Base-by-base conservation (phyloP, 2,797 vertebrate genomes). In the Fundulus diaphanus region DNA sequence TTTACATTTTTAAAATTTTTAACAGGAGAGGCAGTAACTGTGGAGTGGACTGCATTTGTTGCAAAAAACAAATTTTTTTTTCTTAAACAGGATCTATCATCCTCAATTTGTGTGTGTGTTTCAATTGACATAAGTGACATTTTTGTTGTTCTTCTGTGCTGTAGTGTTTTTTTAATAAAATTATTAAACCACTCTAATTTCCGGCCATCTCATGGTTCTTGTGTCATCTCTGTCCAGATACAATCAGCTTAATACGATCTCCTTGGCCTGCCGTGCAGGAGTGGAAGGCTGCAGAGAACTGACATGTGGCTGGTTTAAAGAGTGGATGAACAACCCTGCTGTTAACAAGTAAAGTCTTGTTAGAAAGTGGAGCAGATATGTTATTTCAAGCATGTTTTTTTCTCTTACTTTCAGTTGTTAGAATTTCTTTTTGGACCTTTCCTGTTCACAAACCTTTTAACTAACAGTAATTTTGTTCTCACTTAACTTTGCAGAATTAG, bases 211-310 rank as follows among this genome's bases (percentile, higher is more conserved):
- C 48, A 68, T 68, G 24, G 77, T 51, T 1, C 61, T 35, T n/a
- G 7, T 37, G 12, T 68, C 5, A 0, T 70, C 27, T 42, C 27
- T 82, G 37, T 83, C 12, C 92, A 99, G 97, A 90, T 97, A 96
- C 89, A 96, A 91, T 0, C 92, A 97, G 92, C 54, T 96, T 27
- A 96, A 93, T 0, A 95, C 96, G 22, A 89, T 99, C 87, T 94
- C 88, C 73, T 87, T 96, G 0, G 96, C 96, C 82, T 99, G 97
- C 79, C 85, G 90, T 35, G 93, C 91, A 0, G 96, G 92, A 2
- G 0, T 97, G 15, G 0, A 48, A 0, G 91, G 80, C 0, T 99
- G 97, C 74, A 16, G 78, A 13, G 0, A 81, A 0, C 80, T 97
- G 80, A 93, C 94, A 16, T 48, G 7, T 0, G 0, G 0, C 0